Base-by-base conservation (phyloP, 2,888 invertebrate species). In the Xylota segnis region DNA sequence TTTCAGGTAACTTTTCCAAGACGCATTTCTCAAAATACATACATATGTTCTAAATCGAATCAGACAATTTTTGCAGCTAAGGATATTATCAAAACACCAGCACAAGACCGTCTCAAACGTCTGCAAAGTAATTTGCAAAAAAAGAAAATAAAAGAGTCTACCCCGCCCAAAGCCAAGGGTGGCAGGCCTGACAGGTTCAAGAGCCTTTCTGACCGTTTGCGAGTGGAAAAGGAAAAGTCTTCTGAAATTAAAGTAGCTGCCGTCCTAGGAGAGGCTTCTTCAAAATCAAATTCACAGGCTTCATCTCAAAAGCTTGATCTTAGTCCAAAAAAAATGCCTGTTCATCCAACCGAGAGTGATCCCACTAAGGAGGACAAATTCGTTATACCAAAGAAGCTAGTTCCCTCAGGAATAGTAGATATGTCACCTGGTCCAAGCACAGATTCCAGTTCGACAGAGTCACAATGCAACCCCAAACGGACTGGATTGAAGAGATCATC, bases 81-180 rank as follows among this genome's bases (percentile, higher is more conserved):
- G 16, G 2, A 18, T 9, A 29, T 50, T 1, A 5, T 16, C 2
- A 72, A 59, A 14, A 83, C 87, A 0, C 87, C 88, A 1, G 88
- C 91, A 0, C 90, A 91, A 70, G 90, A 90, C 72, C 90, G 91
- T 0, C 88, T 91, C 0, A 90, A 90, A 43, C 87, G 89, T 3
- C 72, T 91, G 14, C 91, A 90, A 74, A 78, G 72, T 2, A 88
- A 87, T 9, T 70, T 90, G 2, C 88, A 88, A 34, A 81, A 87
- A 5, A 16, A 7, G 32, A 66, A 43, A 4, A 23, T 37, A 4
- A 78, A 81, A 32, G 81, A 78, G 2, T 70, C 83, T 10, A 40
- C 43, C 1, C 0, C 18, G 0, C 2, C 7, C 1, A 61, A 59
- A 0, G 37, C 32, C 5, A 68, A 58, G 23, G 18, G 7, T 23